Base-by-base conservation (phyloP, 2,797 vertebrate genomes). In the Liparis tanakae region DNA sequence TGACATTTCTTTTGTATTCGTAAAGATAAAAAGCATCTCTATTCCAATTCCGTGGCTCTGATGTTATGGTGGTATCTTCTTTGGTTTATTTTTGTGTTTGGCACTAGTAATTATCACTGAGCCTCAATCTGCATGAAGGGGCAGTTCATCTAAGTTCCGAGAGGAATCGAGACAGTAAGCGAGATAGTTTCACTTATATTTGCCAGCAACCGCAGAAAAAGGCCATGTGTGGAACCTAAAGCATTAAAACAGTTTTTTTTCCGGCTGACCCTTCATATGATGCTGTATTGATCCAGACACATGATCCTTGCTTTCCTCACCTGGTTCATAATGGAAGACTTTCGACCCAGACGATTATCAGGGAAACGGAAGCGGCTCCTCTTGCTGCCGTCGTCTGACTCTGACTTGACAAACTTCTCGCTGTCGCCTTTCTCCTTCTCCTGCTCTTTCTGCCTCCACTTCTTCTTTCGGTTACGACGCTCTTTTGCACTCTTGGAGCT, bases 281-380 rank as follows among this genome's bases (percentile, higher is more conserved):
- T 12, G 10, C n/a, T 44, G 10, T 33, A 43, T 67, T 69, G 3
- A 34, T 13, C 25, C 7, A 17, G 33, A 57, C 14, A 57, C 14
- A 37, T 41, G 36, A 20, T 25, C 12, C 22, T 37, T n/a, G 10
- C 41, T 66, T 20, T 63, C 37, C 80, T 86, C 87, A 99, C 98
- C 97, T 99, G 98, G 87, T 99, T 98, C 97, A 99, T 99, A 91
- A 99, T 99, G 86, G 97, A 98, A 85, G 97, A 97, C 53, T 97
- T 98, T 85, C 97, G 95, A 57, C 98, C 98, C 70, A 99, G 93
- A 57, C 97, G 95, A 88, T 98, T 99, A 86, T 99, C 98, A 0
- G 97, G 96, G 18, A 98, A 96, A 76, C 97, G 95, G 88, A 98
- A 96, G 0, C 95, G 94, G 63, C 96, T 97, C 85, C 96, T 96